phyloP scores from a whole-genome alignment of 2,888 invertebrate genomes.

The Oasisia sp. region DNA sequence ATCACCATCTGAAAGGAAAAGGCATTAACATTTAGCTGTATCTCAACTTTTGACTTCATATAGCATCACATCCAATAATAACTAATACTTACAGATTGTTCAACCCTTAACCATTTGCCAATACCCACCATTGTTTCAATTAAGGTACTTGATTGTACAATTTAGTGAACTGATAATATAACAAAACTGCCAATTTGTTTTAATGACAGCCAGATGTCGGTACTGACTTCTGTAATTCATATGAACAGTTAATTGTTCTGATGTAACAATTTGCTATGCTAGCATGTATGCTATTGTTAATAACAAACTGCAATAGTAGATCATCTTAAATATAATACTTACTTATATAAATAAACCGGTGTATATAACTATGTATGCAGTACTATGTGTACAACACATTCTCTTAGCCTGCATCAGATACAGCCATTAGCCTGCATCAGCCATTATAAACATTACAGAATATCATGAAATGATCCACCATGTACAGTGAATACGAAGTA shows the following conservation, averaged over 20 bases:
- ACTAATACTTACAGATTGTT: neutral
- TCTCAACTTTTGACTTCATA: neutral
- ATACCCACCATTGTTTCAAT: neutral
- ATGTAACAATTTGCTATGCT: too few species aligned
- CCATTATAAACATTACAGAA: too few species aligned
- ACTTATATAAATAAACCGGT: neutral
- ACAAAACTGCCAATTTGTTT: neutral
- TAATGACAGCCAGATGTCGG: neutral
- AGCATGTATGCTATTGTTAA: neutral
- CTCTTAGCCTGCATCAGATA: too few species aligned
- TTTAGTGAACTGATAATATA: neutral
- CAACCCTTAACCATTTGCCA: neutral
- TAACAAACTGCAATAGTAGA: neutral
- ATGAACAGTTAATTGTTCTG: too few species aligned
- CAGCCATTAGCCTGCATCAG: too few species aligned
- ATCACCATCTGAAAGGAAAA: constrained; percentile 73
- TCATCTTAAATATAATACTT: neutral
- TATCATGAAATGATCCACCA: neutral
- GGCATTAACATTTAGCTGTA: neutral
- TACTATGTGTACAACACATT: too few species aligned
- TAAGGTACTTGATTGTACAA: neutral
- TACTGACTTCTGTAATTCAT: neutral
- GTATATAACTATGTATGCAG: too few species aligned
- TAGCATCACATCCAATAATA: neutral
- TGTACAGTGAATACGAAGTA: neutral